Percentiles rank a stretch among this genome's conserved stretches.
These are phyloP conservation scores for Drosophila sechellia DNA, from an alignment of 1,140 invertebrate species.

Conservation along the genomic window DNA sequence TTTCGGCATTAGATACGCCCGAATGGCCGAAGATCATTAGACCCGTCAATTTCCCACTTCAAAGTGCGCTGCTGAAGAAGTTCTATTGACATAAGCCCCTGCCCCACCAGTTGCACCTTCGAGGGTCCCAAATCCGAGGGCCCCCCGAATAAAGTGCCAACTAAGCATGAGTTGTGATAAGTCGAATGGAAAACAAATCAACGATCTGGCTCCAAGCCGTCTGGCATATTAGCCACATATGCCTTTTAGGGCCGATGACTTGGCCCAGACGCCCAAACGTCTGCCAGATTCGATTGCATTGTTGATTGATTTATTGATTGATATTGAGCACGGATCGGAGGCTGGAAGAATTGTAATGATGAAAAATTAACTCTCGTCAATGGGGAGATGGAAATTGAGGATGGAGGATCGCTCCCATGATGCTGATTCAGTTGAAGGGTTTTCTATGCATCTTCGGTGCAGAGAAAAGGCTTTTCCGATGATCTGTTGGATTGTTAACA, in stretches of 20 bases:
- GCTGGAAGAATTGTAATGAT: slow-evolving; percentile 71
- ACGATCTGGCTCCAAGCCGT: slow-evolving; percentile 78
- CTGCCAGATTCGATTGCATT: slow-evolving; percentile 61
- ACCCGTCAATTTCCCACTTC: slow-evolving; percentile 73
- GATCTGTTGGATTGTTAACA: slow-evolving; percentile 42
- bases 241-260: slow-evolving; percentile 43
- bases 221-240: slow-evolving; percentile 78
- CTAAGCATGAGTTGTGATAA: slow-evolving; percentile 82
- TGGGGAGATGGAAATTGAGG: slow-evolving; percentile 36
- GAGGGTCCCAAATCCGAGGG: slow-evolving; percentile 1
- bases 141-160: slow-evolving; percentile 65
- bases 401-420: slow-evolving; percentile 18
- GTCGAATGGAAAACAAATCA: slow-evolving; percentile 76
- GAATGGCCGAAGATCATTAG: slow-evolving; percentile 59
- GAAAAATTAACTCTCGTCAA: slow-evolving; percentile 82
- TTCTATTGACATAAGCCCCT: slow-evolving; percentile 72
- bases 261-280: slow-evolving; percentile 51
- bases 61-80: slow-evolving; percentile 76
- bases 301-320: slow-evolving; percentile 79
- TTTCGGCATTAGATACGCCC: slow-evolving; percentile 19
- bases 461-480: slow-evolving; percentile 43
- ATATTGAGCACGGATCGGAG: slow-evolving; percentile 26
- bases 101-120: slow-evolving; percentile 24
- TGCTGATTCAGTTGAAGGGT: slow-evolving; percentile 42
- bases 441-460: slow-evolving; percentile 37